A percentile compares a stretch with the other conserved stretches of the same genome.
Conservation (phyloP, 2,888 invertebrate species). For the Chirona hameri region DNA sequence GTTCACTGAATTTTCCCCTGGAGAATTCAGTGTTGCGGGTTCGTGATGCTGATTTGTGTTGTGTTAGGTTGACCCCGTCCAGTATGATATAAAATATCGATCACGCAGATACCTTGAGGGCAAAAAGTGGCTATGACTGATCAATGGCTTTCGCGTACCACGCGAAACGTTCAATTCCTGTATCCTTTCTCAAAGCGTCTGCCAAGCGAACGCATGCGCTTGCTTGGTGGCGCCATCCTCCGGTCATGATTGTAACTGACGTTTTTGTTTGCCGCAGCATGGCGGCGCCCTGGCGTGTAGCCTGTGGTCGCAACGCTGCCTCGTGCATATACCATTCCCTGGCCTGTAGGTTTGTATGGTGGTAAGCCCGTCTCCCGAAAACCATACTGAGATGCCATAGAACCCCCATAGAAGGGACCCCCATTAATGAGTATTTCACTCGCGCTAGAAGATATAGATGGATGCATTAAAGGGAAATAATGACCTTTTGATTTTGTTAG, state of each 20-base stretch:
- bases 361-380: background rate
- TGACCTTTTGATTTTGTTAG: too few species aligned
- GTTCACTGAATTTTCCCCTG: too few species aligned
- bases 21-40: too few species aligned
- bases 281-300: slow-evolving; percentile 6
- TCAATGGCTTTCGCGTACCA: background rate
- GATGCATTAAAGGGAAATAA: too few species aligned
- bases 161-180: background rate
- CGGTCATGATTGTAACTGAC: slow-evolving; percentile 10
- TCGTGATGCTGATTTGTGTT: background rate
- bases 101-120: too few species aligned
- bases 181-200: background rate
- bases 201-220: background rate
- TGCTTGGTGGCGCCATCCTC: background rate
- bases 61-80: background rate
- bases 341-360: slow-evolving; percentile 29
- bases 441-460: too few species aligned
- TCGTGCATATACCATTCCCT: slow-evolving; percentile 9
- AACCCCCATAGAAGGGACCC: background rate
- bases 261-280: slow-evolving; percentile 24
- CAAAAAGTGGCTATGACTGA: background rate
- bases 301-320: background rate
- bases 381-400: background rate
- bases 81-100: too few species aligned
- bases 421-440: too few species aligned